phyloP scores from a whole-genome alignment of 2,888 invertebrate genomes.

The Ophion obscuratus region DNA sequence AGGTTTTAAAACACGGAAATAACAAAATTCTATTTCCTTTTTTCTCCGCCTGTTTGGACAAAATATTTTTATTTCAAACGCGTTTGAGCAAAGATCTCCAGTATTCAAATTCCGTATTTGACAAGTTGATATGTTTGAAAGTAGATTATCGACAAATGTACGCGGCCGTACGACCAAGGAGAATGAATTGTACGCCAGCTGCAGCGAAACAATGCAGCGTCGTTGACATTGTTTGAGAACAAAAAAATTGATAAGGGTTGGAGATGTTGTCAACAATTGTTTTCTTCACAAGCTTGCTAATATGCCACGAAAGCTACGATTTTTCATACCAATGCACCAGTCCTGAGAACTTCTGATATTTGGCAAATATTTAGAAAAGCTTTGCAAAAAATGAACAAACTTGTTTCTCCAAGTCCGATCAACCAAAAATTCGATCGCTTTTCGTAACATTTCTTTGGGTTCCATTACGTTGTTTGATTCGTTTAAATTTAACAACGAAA shows the following conservation, averaged over 20 bases:
- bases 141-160: too few relatives aligned
- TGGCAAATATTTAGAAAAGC: too few relatives aligned
- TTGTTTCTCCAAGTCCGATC: too few relatives aligned
- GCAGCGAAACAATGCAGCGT: background rate
- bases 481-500: too few relatives aligned
- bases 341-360: too few relatives aligned
- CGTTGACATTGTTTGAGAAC: background rate
- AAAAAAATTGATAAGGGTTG: background rate
- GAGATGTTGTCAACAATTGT: background rate
- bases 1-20: slow-evolving; percentile 5
- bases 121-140: background rate
- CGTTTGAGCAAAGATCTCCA: background rate
- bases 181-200: too few relatives aligned
- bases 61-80: background rate
- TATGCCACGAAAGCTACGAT: background rate
- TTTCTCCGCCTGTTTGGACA: background rate
- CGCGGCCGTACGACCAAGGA: too few relatives aligned
- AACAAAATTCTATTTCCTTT: background rate
- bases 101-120: background rate
- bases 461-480: too few relatives aligned
- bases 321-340: too few relatives aligned
- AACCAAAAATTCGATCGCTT: too few relatives aligned
- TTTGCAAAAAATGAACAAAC: too few relatives aligned
- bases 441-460: too few relatives aligned
- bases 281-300: background rate